Conservation (phyloP, 1,140 invertebrate genomes). For the Drosophila nigromelanica region DNA sequence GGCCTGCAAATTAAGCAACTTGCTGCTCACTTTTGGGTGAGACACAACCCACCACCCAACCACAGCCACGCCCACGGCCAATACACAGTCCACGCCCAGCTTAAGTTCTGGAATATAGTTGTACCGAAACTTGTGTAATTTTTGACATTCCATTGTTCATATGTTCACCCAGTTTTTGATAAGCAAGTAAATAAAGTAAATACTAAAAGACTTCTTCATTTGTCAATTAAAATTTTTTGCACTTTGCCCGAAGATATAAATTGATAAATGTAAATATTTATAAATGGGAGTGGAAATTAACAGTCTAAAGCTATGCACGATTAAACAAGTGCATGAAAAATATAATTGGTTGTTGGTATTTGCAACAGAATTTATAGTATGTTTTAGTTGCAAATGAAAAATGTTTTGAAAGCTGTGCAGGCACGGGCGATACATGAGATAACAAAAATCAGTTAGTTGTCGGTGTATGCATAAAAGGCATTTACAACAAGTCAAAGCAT, state of each 20-base stretch:
- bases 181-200: background rate
- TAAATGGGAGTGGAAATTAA: background rate
- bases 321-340: conserved; percentile 5
- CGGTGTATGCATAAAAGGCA: conserved; percentile 56
- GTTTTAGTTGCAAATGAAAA: conserved; percentile 33
- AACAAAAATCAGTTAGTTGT: conserved; percentile 49
- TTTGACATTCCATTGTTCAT: background rate
- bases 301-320: background rate
- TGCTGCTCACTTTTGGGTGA: conserved; percentile 16
- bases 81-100: conserved; percentile 6
- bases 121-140: background rate
- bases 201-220: background rate
- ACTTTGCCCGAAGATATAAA: background rate
- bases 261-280: background rate
- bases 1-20: conserved; percentile 31
- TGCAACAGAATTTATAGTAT: conserved; percentile 29
- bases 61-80: conserved; percentile 6
- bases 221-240: conserved; percentile 1
- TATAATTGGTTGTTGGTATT: conserved; percentile 1
- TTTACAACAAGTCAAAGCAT: conserved; percentile 54
- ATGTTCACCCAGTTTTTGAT: background rate
- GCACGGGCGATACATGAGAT: conserved; percentile 15
- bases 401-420: conserved; percentile 12
- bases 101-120: conserved; percentile 18
- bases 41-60: background rate